These are phyloP conservation scores for Psittacula echo DNA, from an alignment of 2,797 vertebrate species.

Conservation along the genomic window DNA sequence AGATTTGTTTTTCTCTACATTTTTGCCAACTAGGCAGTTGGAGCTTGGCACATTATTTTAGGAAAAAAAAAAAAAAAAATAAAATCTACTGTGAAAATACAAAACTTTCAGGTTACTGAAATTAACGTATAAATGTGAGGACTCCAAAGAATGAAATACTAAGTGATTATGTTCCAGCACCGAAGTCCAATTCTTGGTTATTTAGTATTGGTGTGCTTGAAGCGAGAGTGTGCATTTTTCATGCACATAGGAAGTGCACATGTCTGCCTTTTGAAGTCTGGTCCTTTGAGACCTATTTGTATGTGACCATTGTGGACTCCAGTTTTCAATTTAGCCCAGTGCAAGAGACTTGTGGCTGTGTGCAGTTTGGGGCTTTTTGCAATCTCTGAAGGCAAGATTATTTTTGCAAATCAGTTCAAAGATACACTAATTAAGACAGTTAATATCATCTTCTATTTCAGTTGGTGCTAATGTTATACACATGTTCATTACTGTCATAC, in stretches of 20 bases:
- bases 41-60: neutral
- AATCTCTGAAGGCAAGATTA: neutral
- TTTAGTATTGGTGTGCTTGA: neutral
- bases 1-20: neutral
- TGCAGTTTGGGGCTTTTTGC: neutral
- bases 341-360: neutral
- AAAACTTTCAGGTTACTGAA: neutral
- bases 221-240: neutral
- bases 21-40: neutral
- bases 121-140: neutral
- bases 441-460: neutral
- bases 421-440: neutral
- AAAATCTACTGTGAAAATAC: neutral
- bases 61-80: neutral
- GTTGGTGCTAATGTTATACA: neutral
- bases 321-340: neutral
- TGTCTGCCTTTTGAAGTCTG: neutral
- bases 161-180: neutral
- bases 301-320: neutral
- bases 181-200: neutral
- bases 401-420: neutral
- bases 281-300: neutral
- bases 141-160: neutral
- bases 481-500: neutral
- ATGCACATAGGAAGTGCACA: rapidly evolving